Base-by-base conservation (phyloP, 1,140 invertebrate genomes). In the Aporrectodea caliginosa region DNA sequence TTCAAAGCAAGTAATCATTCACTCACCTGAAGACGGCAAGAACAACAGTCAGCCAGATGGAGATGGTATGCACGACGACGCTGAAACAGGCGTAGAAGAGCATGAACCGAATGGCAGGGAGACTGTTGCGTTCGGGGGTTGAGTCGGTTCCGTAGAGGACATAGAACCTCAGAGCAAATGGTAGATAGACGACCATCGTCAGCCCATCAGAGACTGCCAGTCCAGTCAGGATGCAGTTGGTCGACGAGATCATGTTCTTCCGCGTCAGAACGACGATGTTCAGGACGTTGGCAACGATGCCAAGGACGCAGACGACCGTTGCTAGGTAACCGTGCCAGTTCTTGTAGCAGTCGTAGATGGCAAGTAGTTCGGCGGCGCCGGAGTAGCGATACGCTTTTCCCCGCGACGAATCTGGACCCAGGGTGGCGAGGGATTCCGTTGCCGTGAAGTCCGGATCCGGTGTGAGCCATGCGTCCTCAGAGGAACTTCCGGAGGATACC, bases 1-100 rank as follows among this genome's bases (percentile, higher is more conserved):
- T n/a, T n/a, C n/a, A n/a, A n/a, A n/a, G n/a, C n/a, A n/a, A n/a
- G n/a, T n/a, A n/a, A n/a, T n/a, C n/a, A n/a, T n/a, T n/a, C n/a
- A n/a, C 27, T 16, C 31, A 97, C 16, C 96, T 90, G 94, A 96
- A 98, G 0, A 98, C 92, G 0, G 96, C 96, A 69, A 98, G 87
- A 1, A 94, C 94, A 0, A 98, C 93, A 0, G 96, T 97, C 80
- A 98, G 87, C 92, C 94, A 97, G 76, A 97, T 97, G 0, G 95
- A 95, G 74, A 97, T 94, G 0, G 95, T 96, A 86, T 98, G 96
- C 84, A 93, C 90, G 0, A 95, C 93, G 91, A 91, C 89, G 35
- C 90, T 90, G 85, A 96, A 95, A 81, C 95, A 85, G 69, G 86
- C 87, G 79, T 86, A 88, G 74, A 84, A 85, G 76, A 87, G 81